These are phyloP conservation scores for Calameuta pallipes DNA, from an alignment of 2,888 invertebrate species.

Conservation along the genomic window DNA sequence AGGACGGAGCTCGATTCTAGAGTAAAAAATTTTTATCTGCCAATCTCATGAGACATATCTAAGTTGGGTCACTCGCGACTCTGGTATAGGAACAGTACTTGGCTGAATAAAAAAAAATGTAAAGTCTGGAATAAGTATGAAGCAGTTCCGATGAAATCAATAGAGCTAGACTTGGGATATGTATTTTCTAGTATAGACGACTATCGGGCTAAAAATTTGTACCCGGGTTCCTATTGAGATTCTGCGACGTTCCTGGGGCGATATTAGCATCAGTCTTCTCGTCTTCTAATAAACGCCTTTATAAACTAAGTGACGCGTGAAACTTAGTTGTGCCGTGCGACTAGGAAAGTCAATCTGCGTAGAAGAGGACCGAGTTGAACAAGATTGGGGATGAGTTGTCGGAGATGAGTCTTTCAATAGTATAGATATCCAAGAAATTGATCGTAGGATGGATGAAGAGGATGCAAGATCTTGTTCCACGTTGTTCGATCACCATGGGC, in stretches of 20 bases:
- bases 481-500: not conserved
- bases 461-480: not conserved
- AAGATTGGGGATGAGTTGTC: not conserved
- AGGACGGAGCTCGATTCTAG: not conserved
- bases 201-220: not conserved
- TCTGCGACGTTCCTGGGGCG: not conserved
- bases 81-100: too few species aligned
- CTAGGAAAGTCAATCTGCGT: not conserved
- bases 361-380: not conserved
- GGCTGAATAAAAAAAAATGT: too few species aligned
- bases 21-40: not conserved
- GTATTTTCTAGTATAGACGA: not conserved
- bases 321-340: not conserved
- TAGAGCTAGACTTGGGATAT: too few species aligned
- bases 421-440: not conserved
- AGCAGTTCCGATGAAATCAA: too few species aligned
- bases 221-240: not conserved
- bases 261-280: not conserved
- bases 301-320: not conserved
- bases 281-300: not conserved
- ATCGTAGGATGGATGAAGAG: not conserved
- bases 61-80: too few species aligned
- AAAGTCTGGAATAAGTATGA: too few species aligned
- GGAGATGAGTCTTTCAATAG: not conserved
- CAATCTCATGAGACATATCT: too few species aligned